A percentile compares a stretch with the other conserved stretches of the same genome.
These are phyloP conservation scores for Hydractinia symbiolongicarpus DNA, from an alignment of 30 jellyfish, hydroid and myxozoan genomes.

Conservation along the genomic window DNA sequence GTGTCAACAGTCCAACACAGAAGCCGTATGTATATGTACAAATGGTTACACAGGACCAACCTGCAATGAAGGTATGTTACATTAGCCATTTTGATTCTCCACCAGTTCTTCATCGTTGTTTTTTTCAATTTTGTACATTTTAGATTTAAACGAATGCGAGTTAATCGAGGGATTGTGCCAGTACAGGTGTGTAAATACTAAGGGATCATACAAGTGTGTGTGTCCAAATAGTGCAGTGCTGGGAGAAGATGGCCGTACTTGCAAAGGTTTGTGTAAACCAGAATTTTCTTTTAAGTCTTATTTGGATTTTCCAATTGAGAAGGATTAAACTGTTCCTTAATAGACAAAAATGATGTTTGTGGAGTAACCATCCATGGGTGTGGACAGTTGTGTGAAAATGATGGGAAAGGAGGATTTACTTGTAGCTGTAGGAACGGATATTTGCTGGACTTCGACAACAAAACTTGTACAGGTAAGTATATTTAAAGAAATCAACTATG, in stretches of 20 bases:
- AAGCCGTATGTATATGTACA: slow-evolving; percentile 11
- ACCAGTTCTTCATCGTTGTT: background rate
- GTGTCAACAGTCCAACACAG: background rate
- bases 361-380: background rate
- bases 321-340: background rate
- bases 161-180: slow-evolving; percentile 49
- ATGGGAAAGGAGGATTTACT: slow-evolving; percentile 6
- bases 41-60: background rate
- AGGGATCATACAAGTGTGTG: slow-evolving; percentile 58
- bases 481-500: background rate
- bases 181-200: slow-evolving; percentile 60
- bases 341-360: slow-evolving; percentile 8
- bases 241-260: slow-evolving; percentile 8
- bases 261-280: background rate
- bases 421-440: background rate
- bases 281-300: background rate
- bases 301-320: background rate
- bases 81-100: background rate
- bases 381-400: background rate
- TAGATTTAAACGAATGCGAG: slow-evolving; percentile 72
- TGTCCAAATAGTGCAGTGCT: slow-evolving; percentile 45
- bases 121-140: background rate
- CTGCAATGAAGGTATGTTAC: background rate
- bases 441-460: background rate
- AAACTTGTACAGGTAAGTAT: slow-evolving; percentile 1